Evolutionary conservation across 2,797 vertebrate species (phyloP), one percentile per base, ranked within the genome.

Genomic region (Sciurus carolinensis): DNA sequence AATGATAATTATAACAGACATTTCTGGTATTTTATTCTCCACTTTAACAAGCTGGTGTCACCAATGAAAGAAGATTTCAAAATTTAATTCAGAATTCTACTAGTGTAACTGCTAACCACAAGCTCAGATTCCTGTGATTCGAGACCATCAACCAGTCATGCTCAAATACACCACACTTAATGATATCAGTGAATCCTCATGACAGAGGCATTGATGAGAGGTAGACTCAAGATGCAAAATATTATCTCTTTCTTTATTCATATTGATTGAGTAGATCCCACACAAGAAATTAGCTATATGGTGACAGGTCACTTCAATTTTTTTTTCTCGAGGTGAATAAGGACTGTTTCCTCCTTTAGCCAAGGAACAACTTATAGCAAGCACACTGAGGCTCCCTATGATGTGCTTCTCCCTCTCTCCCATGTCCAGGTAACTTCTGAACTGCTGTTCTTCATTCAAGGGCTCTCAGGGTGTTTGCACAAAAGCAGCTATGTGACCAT

Each of bases 61-160:
- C 52, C 67, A 18, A n/a, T 66, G 52, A 92, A 91, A 88, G 67
- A 84, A 79, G 52, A 22, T 64, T 93, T 72, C 72, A 93, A 87
- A 96, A 80, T 87, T 47, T 87, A 90, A 69, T 59, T 90, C 20
- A 26, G 54, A 95, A 90, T 81, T 87, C 76, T 50, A 17, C 33
- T 72, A 71, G 20, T 47, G 7, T 24, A 91, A 54, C 57, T 80
- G 59, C 47, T 66, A 66, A 71, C 64, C 18, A 13, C 71, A 79
- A 86, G 66, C 72, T 96, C 66, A 54, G 64, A 28, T n/a, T 83
- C 47, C 80, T 47, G 20, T 10, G 24, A 18, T 64, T 93, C 17
- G 6, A 80, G 71, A 71, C 91, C 80, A 3, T 30, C 44, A 47
- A 42, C 20, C 14, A 54, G 73, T n/a, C 33, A 47, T 7, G 22